A percentile compares a stretch with the other conserved stretches of the same genome.
Conservation (phyloP, 2,797 vertebrate species). For the Neosalanx taihuensis region DNA sequence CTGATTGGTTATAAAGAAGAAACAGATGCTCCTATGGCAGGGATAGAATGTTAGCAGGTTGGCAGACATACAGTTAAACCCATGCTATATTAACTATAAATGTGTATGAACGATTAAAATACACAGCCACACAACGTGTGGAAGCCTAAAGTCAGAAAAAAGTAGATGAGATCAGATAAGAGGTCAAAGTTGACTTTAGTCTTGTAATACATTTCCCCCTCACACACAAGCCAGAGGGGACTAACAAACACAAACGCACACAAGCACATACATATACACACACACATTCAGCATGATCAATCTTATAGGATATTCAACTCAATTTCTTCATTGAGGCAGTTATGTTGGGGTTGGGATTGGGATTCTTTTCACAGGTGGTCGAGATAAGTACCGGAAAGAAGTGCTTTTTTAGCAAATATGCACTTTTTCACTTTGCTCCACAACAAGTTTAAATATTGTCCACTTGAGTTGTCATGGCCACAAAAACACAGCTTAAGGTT, state of each 20-base stretch:
- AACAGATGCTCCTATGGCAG: background rate
- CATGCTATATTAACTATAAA: background rate
- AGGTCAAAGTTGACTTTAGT: background rate
- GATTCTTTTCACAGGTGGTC: background rate
- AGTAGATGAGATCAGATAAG: background rate
- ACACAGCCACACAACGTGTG: background rate
- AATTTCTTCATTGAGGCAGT: too few relatives aligned
- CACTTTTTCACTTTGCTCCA: conserved; percentile 46
- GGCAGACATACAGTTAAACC: background rate
- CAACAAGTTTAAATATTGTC: conserved; percentile 10
- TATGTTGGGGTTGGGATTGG: background rate
- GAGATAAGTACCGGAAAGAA: too few relatives aligned
- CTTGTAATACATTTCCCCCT: background rate
- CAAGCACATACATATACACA: background rate
- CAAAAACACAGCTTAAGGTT: conserved; percentile 36
- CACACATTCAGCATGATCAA: background rate
- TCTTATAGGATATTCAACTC: background rate
- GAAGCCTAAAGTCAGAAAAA: background rate
- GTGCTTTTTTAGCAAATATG: conserved; percentile 43
- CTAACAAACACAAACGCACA: background rate
- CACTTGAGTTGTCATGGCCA: conserved; percentile 37
- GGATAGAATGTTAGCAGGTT: background rate
- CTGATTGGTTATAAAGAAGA: background rate
- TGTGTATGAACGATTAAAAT: too few relatives aligned
- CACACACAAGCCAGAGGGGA: background rate